A percentile compares a stretch with the other conserved stretches of the same genome.
phyloP scores from a whole-genome alignment of 2,888 invertebrate genomes.

The Lypha dubia region DNA sequence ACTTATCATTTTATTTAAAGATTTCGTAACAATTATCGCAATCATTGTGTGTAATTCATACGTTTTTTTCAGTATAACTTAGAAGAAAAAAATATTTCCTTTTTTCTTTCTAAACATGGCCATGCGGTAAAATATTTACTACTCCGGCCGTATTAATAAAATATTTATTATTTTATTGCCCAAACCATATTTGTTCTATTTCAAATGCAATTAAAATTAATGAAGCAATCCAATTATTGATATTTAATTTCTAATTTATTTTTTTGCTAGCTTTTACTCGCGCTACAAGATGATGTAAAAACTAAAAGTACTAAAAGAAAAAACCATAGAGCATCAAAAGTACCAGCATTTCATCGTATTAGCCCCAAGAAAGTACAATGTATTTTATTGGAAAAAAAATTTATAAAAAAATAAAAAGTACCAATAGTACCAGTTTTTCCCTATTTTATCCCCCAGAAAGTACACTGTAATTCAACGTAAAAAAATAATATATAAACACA shows the following conservation, averaged over 20 bases:
- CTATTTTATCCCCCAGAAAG: too few species aligned
- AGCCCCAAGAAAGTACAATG: too few species aligned
- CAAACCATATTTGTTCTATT: not conserved
- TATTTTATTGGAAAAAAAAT: too few species aligned
- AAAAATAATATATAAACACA: too few species aligned
- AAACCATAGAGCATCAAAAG: too few species aligned
- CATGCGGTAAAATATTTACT: conserved; percentile 8
- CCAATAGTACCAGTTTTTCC: too few species aligned
- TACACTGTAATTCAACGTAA: too few species aligned
- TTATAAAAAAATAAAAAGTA: too few species aligned
- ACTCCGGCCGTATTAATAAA: conserved; percentile 32
- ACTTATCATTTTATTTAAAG: conserved; percentile 14
- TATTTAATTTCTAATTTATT: not conserved
- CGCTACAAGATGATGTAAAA: too few species aligned
- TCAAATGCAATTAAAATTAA: not conserved
- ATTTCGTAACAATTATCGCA: conserved; percentile 33
- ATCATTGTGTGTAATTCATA: not conserved
- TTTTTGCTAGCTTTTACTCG: too few species aligned
- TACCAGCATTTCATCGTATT: too few species aligned
- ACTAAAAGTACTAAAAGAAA: too few species aligned
- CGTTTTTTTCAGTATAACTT: conserved; percentile 10
- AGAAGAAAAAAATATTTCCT: conserved; percentile 5
- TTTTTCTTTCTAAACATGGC: conserved; percentile 5
- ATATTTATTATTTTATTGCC: conserved; percentile 12
- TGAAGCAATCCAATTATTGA: not conserved